Evolutionary conservation across 2,888 invertebrate species (phyloP), one percentile per base, ranked within the genome.

Genomic region (Idaea biselata): DNA sequence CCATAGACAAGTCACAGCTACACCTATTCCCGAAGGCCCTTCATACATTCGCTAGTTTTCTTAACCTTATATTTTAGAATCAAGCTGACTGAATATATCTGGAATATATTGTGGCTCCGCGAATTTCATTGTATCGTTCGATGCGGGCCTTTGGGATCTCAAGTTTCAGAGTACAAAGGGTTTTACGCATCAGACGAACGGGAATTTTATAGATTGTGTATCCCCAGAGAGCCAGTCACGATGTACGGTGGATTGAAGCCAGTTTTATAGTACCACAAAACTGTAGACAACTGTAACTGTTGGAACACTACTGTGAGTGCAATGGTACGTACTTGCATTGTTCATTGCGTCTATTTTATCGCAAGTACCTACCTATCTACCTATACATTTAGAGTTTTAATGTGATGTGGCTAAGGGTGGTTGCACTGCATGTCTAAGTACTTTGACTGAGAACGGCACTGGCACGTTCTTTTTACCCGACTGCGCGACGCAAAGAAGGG

Each of bases 141-240:
- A 78, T 75, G 73, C 72, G 73, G 70, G 60, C 77, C 75, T 72
- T 60, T 63, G 82, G 78, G 81, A 80, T 65, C 63, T 55, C 64
- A 67, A 74, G 72, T 75, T 74, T 74, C 71, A 68, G 73, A 79
- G 75, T 72, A 81, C 77, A 81, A 82, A 82, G 77, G 80, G 74
- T 79, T 76, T 79, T 69, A 74, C 75, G 71, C 76, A 81, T 80
- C 74, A 76, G 72, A 69, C 75, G 75, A 73, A 72, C 75, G 71
- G 71, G 74, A 75, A 77, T 81, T 83, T 82, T 79, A 81, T 81
- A 81, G 77, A 81, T 82, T 79, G 75, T 68, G 70, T 64, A 70
- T 74, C 82, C 77, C 80, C 33, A 17, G 81, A 77, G 81, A 73
- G 63, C 65, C 66, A 71, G 59, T 67, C 65, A 65, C 66, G 65